These are phyloP conservation scores for Umimayanthus kanabou DNA, from an alignment of 92 coral and sea anemone species.

Conservation along the genomic window DNA sequence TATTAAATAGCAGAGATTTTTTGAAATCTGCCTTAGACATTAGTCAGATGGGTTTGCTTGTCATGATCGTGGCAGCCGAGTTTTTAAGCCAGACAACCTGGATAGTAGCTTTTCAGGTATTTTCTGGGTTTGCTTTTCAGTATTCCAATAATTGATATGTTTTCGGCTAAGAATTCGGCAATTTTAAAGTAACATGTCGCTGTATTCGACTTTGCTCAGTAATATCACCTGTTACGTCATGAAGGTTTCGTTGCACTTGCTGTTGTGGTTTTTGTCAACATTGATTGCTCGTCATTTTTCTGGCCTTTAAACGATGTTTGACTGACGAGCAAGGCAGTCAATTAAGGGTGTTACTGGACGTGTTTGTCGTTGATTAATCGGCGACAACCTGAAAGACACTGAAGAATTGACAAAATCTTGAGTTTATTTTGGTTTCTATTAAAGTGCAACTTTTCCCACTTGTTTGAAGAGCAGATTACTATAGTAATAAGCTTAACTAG, in stretches of 20 bases:
- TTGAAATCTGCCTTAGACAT: slow-evolving; percentile 12
- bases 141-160: no score
- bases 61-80: background rate
- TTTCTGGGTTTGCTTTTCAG: no score
- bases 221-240: background rate
- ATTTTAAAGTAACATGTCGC: background rate
- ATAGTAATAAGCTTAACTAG: no score
- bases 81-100: background rate
- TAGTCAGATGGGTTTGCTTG: background rate
- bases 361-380: background rate
- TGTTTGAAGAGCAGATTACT: background rate
- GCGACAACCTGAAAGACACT: background rate
- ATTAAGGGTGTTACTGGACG: background rate
- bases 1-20: slow-evolving; percentile 23
- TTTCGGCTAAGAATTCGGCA: no score
- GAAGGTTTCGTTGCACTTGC: background rate
- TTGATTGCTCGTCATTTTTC: background rate
- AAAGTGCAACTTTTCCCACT: background rate
- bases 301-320: background rate
- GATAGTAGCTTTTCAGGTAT: no score
- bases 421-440: background rate
- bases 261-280: background rate
- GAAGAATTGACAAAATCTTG: background rate
- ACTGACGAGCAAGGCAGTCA: background rate
- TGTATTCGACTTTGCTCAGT: background rate